phyloP scores from a whole-genome alignment of 2,113 vertebrate genomes.

The Chaenogobius annularis region DNA sequence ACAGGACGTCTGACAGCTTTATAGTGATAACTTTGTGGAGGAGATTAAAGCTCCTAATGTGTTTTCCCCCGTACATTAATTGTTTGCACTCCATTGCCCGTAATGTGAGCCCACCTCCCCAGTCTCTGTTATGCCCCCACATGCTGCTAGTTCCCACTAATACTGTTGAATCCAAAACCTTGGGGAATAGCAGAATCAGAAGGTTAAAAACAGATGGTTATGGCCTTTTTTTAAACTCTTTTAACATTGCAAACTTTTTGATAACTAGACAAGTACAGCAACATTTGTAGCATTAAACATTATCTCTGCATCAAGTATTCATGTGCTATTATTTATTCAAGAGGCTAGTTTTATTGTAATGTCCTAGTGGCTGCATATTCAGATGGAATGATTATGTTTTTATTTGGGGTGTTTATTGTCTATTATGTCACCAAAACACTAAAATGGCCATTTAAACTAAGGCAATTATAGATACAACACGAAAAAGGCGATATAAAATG shows the following conservation, averaged over 20 bases:
- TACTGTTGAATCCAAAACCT: conserved; percentile 72
- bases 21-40: conserved; percentile 67
- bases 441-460: neutral
- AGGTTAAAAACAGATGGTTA: conserved; percentile 77
- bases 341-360: conserved; percentile 36
- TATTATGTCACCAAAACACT: neutral
- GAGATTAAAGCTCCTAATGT: conserved; percentile 76
- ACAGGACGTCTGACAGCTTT: conserved; percentile 71
- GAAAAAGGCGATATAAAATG: no score
- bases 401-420: neutral
- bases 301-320: conserved; percentile 58
- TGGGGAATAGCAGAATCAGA: conserved; percentile 67
- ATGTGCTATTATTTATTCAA: conserved; percentile 60
- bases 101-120: conserved; percentile 64
- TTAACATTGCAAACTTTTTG: conserved; percentile 71
- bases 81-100: conserved; percentile 75
- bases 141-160: conserved; percentile 62
- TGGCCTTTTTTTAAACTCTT: conserved; percentile 40
- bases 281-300: conserved; percentile 58
- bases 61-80: conserved; percentile 71
- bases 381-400: conserved; percentile 17
- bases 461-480: no score
- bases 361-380: conserved; percentile 29
- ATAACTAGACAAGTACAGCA: conserved; percentile 76
- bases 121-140: conserved; percentile 51